phyloP scores from a whole-genome alignment of 2,113 vertebrate genomes.

The Epinephelus moara region DNA sequence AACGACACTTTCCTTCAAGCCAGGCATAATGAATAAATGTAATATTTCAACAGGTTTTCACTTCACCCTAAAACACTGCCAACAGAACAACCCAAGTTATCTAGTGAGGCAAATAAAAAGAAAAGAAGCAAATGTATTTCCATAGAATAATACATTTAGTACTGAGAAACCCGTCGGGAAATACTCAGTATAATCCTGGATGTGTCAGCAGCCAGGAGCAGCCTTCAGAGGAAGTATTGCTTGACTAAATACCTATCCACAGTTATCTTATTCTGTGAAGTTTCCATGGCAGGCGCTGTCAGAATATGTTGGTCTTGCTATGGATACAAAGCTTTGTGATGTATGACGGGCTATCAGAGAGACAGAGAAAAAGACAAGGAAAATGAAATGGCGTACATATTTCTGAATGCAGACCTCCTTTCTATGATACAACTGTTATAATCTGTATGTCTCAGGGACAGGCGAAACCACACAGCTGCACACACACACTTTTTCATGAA shows the following conservation, averaged over 20 bases:
- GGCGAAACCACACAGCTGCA: background rate
- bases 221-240: slow-evolving; percentile 53
- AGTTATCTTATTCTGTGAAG: slow-evolving; percentile 64
- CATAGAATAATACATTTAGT: slow-evolving; percentile 30
- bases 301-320: slow-evolving; percentile 41
- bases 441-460: background rate
- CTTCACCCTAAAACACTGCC: background rate
- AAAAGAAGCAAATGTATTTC: slow-evolving; percentile 16
- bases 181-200: slow-evolving; percentile 33
- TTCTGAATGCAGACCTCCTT: slow-evolving; percentile 12
- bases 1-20: slow-evolving; percentile 4
- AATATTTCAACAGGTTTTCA: slow-evolving; percentile 18
- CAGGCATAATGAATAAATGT: slow-evolving; percentile 16
- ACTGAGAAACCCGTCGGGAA: slow-evolving; percentile 26
- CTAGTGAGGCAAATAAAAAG: slow-evolving; percentile 6
- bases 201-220: slow-evolving; percentile 36
- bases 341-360: slow-evolving; percentile 45
- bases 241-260: slow-evolving; percentile 70
- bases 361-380: slow-evolving; percentile 12
- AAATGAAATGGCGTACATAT: slow-evolving; percentile 12
- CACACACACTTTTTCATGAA: too few species aligned
- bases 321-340: slow-evolving; percentile 50
- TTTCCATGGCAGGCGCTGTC: slow-evolving; percentile 66
- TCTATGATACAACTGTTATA: background rate
- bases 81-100: background rate